A percentile compares a stretch with the other conserved stretches of the same genome.
Evolutionary conservation across 2,797 vertebrate genomes (phyloP).

Genomic region (Parauchenoglanis punctatus): DNA sequence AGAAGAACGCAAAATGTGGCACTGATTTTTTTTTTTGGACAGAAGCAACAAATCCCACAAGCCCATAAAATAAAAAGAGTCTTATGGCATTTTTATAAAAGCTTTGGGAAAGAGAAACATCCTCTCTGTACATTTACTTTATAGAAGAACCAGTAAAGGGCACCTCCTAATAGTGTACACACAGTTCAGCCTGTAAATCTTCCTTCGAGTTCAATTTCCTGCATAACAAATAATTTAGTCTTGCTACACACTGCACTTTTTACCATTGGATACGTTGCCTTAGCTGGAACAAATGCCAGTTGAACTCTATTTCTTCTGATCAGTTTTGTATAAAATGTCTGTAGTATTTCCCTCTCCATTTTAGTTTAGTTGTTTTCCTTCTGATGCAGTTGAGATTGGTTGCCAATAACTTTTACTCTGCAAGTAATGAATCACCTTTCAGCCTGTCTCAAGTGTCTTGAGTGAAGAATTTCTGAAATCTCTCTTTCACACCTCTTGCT

Average conservation of each 20-base stretch:
- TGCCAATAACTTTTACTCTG: slow-evolving; percentile 5
- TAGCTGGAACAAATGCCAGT: slow-evolving; percentile 27
- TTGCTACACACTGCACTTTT: slow-evolving; percentile 55
- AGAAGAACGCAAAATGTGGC: slow-evolving; percentile 34
- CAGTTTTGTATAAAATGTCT: neutral
- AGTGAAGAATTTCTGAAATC: neutral
- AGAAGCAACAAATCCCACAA: slow-evolving; percentile 43
- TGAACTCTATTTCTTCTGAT: slow-evolving; percentile 17
- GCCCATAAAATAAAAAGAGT: slow-evolving; percentile 53
- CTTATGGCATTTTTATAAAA: slow-evolving; percentile 50
- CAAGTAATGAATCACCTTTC: slow-evolving; percentile 32
- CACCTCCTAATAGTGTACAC: slow-evolving; percentile 39
- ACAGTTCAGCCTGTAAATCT: slow-evolving; percentile 31
- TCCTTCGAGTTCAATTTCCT: slow-evolving; percentile 34
- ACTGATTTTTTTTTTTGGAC: neutral
- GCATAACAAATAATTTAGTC: slow-evolving; percentile 53
- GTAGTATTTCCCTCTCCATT: slow-evolving; percentile 47
- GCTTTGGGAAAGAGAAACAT: slow-evolving; percentile 47
- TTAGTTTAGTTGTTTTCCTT: slow-evolving; percentile 67
- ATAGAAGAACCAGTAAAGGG: slow-evolving; percentile 67
- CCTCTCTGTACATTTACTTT: slow-evolving; percentile 60
- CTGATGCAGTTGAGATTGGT: slow-evolving; percentile 32
- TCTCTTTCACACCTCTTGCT: neutral
- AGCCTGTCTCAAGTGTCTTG: neutral
- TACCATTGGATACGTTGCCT: slow-evolving; percentile 35